Conservation (phyloP, 2,113 vertebrate species). For the Toxotes jaculatrix region DNA sequence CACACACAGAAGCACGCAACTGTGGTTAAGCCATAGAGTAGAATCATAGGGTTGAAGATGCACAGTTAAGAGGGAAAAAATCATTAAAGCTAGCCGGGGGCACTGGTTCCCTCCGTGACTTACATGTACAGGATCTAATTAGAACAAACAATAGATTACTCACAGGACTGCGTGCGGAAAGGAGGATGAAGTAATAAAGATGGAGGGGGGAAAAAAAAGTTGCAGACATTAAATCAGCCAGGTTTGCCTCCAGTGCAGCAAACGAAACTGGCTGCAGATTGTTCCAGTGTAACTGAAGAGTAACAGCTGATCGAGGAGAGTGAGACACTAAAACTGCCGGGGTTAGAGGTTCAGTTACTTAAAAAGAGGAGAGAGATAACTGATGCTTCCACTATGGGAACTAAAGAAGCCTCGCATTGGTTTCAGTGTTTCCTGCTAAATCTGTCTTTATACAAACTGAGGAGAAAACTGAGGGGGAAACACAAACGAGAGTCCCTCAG, state of each 20-base stretch:
- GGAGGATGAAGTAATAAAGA: background rate
- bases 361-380: too few species aligned
- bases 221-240: constrained; percentile 30
- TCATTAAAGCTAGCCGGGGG: constrained; percentile 54
- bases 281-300: background rate
- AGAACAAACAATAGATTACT: constrained; percentile 52
- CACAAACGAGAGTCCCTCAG: background rate
- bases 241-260: constrained; percentile 29
- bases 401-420: too few species aligned
- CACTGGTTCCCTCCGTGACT: constrained; percentile 21
- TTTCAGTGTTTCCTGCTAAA: too few species aligned
- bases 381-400: too few species aligned
- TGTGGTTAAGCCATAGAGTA: constrained; percentile 40
- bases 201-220: background rate
- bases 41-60: constrained; percentile 35
- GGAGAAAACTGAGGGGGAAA: background rate
- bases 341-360: too few species aligned
- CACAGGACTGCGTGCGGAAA: constrained; percentile 5
- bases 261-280: constrained; percentile 21
- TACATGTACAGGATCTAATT: constrained; percentile 50
- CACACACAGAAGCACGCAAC: constrained; percentile 18
- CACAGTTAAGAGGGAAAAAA: constrained; percentile 42
- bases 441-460: background rate
- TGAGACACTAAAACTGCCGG: too few species aligned
- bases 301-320: too few species aligned